phyloP scores from a whole-genome alignment of 2,888 invertebrate species.

The Epinotia brunnichana region DNA sequence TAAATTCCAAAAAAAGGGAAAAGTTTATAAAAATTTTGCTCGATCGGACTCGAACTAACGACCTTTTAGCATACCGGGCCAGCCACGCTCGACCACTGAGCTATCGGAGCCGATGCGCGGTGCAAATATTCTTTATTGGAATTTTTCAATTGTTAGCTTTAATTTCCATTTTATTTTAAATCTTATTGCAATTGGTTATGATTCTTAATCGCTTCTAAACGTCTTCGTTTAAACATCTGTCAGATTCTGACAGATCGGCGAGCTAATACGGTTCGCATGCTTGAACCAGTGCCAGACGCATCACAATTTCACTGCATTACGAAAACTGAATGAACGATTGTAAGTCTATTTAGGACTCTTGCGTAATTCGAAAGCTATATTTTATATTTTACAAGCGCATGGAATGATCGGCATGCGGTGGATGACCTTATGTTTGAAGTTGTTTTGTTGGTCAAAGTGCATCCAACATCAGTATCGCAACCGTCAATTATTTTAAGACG shows the following conservation, averaged over 20 bases:
- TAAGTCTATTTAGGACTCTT: constrained; percentile 30
- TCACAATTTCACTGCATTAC: constrained; percentile 47
- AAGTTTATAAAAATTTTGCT: no score
- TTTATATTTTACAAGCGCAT: constrained; percentile 9
- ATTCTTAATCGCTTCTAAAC: not conserved
- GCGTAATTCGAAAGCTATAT: constrained; percentile 26
- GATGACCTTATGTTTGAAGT: not conserved
- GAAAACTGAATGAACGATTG: constrained; percentile 45
- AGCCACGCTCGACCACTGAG: no score
- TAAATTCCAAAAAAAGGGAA: no score
- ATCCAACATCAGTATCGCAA: not conserved
- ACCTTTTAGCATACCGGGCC: no score
- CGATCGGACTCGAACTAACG: no score
- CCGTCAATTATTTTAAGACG: not conserved
- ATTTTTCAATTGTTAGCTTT: no score
- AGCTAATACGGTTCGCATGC: constrained; percentile 50
- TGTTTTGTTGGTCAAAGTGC: not conserved
- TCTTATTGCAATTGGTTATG: not conserved
- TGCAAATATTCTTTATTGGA: no score
- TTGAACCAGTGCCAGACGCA: constrained; percentile 60
- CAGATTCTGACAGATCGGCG: constrained; percentile 38
- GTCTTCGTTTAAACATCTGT: constrained; percentile 9
- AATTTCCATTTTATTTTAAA: not conserved
- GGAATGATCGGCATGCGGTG: constrained; percentile 11
- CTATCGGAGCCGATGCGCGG: no score